A percentile compares a stretch with the other conserved stretches of the same genome.
phyloP scores from a whole-genome alignment of 2,113 vertebrate genomes.

The Phrynosoma blainvillii region DNA sequence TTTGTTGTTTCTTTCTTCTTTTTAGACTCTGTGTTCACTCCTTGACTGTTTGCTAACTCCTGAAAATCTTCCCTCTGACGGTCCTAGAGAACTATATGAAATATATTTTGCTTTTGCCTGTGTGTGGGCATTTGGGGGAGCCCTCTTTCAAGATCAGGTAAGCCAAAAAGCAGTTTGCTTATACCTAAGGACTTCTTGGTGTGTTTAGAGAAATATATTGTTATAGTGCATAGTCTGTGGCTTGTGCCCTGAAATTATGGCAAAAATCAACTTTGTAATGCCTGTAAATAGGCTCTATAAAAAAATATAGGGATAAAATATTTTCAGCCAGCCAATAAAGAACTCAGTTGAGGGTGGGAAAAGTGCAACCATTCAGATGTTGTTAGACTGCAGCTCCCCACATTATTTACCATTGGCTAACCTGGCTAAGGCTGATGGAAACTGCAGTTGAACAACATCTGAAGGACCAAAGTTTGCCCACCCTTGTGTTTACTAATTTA shows the following conservation, averaged over 20 bases:
- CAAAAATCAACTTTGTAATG: background rate
- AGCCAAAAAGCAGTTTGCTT: constrained; percentile 8
- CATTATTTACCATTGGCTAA: too few species aligned
- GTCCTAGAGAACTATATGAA: constrained; percentile 64
- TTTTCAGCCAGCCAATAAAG: background rate
- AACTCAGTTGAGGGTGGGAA: too few species aligned
- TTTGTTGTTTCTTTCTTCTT: constrained; percentile 19
- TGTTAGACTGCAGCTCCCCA: too few species aligned
- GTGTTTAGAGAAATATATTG: background rate
- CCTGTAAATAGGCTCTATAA: background rate
- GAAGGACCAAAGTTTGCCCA: too few species aligned
- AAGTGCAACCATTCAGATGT: too few species aligned
- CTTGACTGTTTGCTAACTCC: constrained; percentile 71
- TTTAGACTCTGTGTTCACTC: constrained; percentile 69
- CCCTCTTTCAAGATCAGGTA: constrained; percentile 67
- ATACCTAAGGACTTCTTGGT: background rate
- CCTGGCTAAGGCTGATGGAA: too few species aligned
- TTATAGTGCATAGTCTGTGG: background rate
- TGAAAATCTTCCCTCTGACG: constrained; percentile 70
- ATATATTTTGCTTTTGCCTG: constrained; percentile 74
- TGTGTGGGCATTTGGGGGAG: constrained; percentile 72
- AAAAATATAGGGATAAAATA: background rate
- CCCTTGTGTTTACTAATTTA: background rate
- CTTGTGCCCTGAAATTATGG: background rate
- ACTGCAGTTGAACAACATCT: too few species aligned